phyloP scores from a whole-genome alignment of 2,797 vertebrate genomes.

The Characodon lateralis region DNA sequence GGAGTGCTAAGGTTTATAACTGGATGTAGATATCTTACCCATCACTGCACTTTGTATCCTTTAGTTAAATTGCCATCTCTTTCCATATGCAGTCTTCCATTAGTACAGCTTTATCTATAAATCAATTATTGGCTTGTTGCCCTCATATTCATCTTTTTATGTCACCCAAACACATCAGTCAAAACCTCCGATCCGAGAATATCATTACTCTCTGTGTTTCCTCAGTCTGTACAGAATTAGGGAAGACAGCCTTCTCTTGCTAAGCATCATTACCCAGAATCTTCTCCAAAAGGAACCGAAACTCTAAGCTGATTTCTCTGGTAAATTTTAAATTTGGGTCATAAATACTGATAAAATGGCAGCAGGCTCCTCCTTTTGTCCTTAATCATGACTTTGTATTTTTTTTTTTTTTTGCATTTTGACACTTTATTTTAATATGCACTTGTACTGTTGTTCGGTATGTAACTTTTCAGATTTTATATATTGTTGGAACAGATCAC shows the following conservation, averaged over 20 bases:
- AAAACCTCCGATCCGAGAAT: not conserved
- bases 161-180: not conserved
- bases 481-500: too few relatives aligned
- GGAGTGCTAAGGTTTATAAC: not conserved
- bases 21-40: not conserved
- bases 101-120: not conserved
- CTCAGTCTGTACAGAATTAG: not conserved
- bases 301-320: too few relatives aligned
- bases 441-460: not conserved
- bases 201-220: not conserved
- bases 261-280: too few relatives aligned
- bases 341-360: too few relatives aligned
- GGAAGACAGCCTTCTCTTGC: not conserved
- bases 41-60: not conserved
- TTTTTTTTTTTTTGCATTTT: not conserved
- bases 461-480: not conserved
- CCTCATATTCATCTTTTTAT: not conserved
- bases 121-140: not conserved
- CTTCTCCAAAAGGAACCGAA: too few relatives aligned
- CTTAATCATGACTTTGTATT: too few relatives aligned
- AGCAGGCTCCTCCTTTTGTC: too few relatives aligned
- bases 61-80: not conserved
- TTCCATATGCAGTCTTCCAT: not conserved
- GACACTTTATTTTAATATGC: not conserved
- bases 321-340: too few relatives aligned